A percentile compares a stretch with the other conserved stretches of the same genome.
These are phyloP conservation scores for Coregonus ussuriensis DNA, from an alignment of 2,797 vertebrate species.

Conservation along the genomic window DNA sequence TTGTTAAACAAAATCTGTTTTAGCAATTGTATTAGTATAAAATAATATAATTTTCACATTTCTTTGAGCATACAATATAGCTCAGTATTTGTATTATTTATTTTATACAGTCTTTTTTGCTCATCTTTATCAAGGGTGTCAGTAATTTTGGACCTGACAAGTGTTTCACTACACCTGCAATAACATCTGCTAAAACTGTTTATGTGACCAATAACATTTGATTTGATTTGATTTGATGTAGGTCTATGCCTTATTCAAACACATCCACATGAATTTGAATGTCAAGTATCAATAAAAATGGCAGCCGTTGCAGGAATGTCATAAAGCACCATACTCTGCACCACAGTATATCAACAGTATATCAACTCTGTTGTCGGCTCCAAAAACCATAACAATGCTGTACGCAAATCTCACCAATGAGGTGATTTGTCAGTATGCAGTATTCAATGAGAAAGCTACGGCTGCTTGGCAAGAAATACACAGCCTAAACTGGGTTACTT, in stretches of 20 bases:
- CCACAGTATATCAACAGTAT: neutral
- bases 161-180: too few relatives aligned
- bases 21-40: too few relatives aligned
- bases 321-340: neutral
- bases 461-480: neutral
- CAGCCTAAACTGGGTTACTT: neutral
- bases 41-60: too few relatives aligned
- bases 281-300: neutral
- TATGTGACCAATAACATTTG: too few relatives aligned
- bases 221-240: too few relatives aligned
- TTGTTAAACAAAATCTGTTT: too few relatives aligned
- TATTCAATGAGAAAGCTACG: neutral
- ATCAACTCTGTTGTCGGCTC: constrained; percentile 3
- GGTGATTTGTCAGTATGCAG: constrained; percentile 20
- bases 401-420: constrained; percentile 3
- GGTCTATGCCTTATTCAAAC: neutral
- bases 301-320: neutral
- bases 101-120: too few relatives aligned
- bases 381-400: constrained; percentile 5
- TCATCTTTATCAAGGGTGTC: too few relatives aligned
- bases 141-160: too few relatives aligned
- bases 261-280: neutral
- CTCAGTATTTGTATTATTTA: too few relatives aligned
- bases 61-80: too few relatives aligned
- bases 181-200: too few relatives aligned